Conservation (phyloP, 1,140 invertebrate genomes). For the Drosophila mojavensis region DNA sequence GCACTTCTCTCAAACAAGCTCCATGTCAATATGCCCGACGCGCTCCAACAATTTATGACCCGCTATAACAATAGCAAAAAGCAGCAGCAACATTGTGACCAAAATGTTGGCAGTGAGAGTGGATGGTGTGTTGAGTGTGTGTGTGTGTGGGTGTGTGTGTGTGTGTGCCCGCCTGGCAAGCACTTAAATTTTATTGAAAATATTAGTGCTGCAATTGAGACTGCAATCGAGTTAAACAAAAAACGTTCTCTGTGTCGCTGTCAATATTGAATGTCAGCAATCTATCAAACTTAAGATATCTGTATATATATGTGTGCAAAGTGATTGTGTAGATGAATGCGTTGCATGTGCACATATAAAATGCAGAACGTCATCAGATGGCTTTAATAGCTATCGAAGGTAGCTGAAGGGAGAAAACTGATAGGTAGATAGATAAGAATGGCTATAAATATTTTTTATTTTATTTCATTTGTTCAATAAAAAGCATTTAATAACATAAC, state of each 20-base stretch:
- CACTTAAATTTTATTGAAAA: constrained; percentile 60
- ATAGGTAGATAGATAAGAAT: no score
- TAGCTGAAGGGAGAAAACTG: no score
- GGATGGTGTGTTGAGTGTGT: not conserved
- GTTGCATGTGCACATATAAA: no score
- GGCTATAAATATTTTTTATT: no score
- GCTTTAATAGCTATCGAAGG: no score
- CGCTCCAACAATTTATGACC: constrained; percentile 62
- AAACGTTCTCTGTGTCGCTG: constrained; percentile 21
- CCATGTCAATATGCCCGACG: constrained; percentile 57
- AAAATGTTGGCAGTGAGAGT: constrained; percentile 45
- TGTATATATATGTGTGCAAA: not conserved
- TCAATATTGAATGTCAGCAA: constrained; percentile 17
- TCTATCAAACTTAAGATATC: constrained; percentile 8
- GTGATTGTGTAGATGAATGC: no score
- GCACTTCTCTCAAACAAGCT: constrained; percentile 37
- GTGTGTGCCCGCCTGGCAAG: not conserved
- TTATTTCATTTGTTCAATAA: no score
- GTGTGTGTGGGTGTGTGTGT: not conserved
- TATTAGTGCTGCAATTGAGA: constrained; percentile 27
- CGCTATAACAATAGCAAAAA: constrained; percentile 35
- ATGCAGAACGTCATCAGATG: no score
- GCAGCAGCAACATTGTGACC: constrained; percentile 35
- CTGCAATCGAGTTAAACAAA: constrained; percentile 38
- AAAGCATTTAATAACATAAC: no score